Conservation (phyloP, 2,113 vertebrate species). For the Edolisoma coerulescens region DNA sequence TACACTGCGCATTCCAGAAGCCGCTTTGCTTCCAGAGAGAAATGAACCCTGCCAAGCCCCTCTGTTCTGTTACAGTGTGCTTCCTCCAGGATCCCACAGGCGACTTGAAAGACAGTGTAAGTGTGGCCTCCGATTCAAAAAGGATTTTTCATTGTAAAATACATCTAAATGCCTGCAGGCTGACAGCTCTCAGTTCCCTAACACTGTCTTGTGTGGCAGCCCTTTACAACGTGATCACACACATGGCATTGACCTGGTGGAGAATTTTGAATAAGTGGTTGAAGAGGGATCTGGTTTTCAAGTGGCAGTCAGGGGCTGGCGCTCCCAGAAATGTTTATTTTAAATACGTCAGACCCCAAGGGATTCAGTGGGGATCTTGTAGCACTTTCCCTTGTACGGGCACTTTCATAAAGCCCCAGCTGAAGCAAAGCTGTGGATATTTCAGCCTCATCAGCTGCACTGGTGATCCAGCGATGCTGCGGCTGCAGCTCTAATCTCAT, state of each 20-base stretch:
- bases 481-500: neutral
- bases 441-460: neutral
- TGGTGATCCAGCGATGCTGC: neutral
- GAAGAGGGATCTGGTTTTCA: neutral
- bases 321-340: neutral
- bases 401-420: neutral
- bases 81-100: neutral
- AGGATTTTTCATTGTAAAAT: neutral
- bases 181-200: neutral
- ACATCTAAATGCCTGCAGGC: neutral
- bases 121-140: neutral
- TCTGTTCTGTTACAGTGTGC: neutral
- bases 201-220: neutral
- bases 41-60: neutral
- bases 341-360: neutral
- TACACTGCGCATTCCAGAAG: rapidly evolving
- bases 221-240: neutral
- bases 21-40: neutral
- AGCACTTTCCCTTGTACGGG: neutral
- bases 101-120: neutral
- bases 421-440: neutral
- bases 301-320: neutral
- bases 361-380: neutral
- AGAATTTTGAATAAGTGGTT: neutral
- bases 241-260: neutral